phyloP scores from a whole-genome alignment of 2,888 invertebrate species.

The Chironomus tentans region DNA sequence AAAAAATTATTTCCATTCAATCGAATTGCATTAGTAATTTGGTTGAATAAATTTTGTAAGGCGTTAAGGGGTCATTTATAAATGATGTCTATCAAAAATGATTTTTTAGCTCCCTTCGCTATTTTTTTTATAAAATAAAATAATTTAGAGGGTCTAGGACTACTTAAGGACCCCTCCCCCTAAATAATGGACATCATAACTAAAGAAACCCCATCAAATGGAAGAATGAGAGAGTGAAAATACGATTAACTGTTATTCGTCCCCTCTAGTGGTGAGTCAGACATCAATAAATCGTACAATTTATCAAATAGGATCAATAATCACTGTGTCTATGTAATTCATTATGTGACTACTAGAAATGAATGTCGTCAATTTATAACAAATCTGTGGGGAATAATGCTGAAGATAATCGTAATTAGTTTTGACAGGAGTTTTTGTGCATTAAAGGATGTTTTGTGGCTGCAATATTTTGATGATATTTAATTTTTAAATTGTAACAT shows the following conservation, averaged over 20 bases:
- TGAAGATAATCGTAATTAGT: too few species aligned
- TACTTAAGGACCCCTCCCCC: not conserved
- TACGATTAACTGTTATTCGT: not conserved
- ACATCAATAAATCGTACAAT: constrained; percentile 22
- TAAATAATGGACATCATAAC: not conserved
- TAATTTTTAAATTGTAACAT: too few species aligned
- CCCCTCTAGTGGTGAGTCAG: not conserved
- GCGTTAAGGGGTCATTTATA: too few species aligned
- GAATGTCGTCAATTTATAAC: too few species aligned
- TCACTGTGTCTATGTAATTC: not conserved
- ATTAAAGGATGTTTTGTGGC: not conserved
- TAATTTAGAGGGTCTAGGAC: too few species aligned
- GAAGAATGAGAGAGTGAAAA: not conserved
- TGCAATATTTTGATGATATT: not conserved
- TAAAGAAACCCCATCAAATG: not conserved
- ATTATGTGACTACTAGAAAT: too few species aligned
- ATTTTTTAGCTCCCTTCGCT: too few species aligned
- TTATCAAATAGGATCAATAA: constrained; percentile 19
- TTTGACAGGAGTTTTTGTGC: not conserved
- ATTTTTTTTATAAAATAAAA: too few species aligned
- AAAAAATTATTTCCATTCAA: not conserved
- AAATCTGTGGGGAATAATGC: too few species aligned
- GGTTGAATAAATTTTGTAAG: too few species aligned
- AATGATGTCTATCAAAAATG: too few species aligned
- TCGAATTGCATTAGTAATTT: not conserved